Conservation (phyloP, 2,888 invertebrate species). For the Scaptomyza polygonia region DNA sequence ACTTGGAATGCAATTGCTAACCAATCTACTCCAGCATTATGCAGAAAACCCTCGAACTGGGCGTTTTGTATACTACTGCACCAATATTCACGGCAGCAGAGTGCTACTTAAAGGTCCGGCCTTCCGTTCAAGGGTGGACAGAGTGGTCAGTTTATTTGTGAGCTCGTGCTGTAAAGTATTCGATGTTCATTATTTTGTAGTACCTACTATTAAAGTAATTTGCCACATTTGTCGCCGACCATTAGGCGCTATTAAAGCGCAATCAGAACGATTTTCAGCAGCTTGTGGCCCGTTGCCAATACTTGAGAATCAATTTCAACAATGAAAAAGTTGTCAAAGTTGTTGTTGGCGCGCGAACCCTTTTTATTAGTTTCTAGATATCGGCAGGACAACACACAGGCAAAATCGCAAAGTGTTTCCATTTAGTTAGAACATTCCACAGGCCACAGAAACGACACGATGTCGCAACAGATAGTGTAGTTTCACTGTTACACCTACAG, state of each 20-base stretch:
- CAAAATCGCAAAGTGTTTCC: constrained; percentile 9
- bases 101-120: constrained; percentile 32
- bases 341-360: constrained; percentile 49
- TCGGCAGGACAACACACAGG: constrained; percentile 19
- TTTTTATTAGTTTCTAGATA: constrained; percentile 66
- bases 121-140: constrained; percentile 2
- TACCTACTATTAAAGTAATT: constrained; percentile 74
- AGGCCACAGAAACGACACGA: constrained; percentile 39
- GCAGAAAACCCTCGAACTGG: neutral
- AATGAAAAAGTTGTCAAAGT: constrained; percentile 58
- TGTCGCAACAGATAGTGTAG: constrained; percentile 21
- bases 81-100: neutral
- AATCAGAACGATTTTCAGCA: constrained; percentile 59
- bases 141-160: constrained; percentile 10
- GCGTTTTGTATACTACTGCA: neutral
- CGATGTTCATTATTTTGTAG: constrained; percentile 73
- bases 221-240: constrained; percentile 77
- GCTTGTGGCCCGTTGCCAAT: constrained; percentile 27
- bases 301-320: constrained; percentile 65
- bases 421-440: constrained; percentile 44
- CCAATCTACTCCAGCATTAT: constrained; percentile 26
- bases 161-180: constrained; percentile 40
- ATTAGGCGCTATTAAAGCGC: constrained; percentile 76
- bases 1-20: constrained; percentile 30
- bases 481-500: constrained; percentile 38